Conservation (phyloP, 2,888 invertebrate species). For the Himalopsyche anomala region DNA sequence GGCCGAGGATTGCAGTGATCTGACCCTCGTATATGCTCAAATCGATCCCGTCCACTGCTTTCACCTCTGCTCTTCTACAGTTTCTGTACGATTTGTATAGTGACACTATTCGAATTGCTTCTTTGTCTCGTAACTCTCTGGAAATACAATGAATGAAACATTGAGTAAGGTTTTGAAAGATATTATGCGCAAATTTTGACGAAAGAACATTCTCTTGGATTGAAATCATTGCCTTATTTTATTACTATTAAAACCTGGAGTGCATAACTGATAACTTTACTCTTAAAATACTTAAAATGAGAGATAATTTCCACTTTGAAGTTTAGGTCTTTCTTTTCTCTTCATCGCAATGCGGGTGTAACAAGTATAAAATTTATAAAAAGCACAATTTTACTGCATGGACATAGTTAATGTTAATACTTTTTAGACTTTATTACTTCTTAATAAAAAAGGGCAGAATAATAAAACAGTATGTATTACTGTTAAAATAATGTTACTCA, state of each 20-base stretch:
- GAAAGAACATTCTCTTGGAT: too few relatives aligned
- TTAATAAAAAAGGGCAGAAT: neutral
- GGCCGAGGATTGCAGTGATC: constrained; percentile 90
- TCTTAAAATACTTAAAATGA: too few relatives aligned
- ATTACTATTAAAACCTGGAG: too few relatives aligned
- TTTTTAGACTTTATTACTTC: too few relatives aligned
- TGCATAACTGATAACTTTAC: too few relatives aligned
- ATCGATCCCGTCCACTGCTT: constrained; percentile 87
- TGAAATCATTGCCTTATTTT: too few relatives aligned
- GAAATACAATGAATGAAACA: constrained; percentile 5
- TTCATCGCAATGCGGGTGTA: neutral
- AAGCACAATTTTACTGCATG: too few relatives aligned
- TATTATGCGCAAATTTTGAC: neutral
- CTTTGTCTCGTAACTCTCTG: constrained; percentile 83
- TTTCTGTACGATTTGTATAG: constrained; percentile 84
- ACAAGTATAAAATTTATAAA: too few relatives aligned
- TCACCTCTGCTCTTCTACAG: constrained; percentile 82
- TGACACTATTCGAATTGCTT: constrained; percentile 85
- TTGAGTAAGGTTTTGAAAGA: neutral
- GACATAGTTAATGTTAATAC: too few relatives aligned
- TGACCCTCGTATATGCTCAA: constrained; percentile 90
- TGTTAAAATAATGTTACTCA: constrained; percentile 64
- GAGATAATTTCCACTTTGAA: too few relatives aligned
- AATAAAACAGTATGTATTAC: neutral
- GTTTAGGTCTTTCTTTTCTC: too few relatives aligned